Base-by-base conservation (phyloP, 2,797 vertebrate species). In the Hydrocynus forskahlii region DNA sequence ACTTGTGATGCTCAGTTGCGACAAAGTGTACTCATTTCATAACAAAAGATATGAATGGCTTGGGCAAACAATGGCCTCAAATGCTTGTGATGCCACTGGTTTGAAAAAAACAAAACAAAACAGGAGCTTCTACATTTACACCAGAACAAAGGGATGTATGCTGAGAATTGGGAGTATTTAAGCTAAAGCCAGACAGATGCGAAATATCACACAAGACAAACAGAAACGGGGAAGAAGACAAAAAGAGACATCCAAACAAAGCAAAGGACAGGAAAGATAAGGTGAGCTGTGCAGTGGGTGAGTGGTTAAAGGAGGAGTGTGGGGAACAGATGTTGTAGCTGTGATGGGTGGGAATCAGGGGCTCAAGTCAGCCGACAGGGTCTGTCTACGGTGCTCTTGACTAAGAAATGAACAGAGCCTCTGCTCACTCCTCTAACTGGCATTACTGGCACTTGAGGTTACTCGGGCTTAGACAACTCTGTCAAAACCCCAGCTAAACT, bases 401-500 rank as follows among this genome's bases (percentile, higher is more conserved):
- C 12, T 72, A 75, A 38, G 75, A 64, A 67, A 43, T 69, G 66
- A 71, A 72, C 78, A 78, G 71, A 67, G 79, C 76, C 45, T 60
- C 85, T 83, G 72, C 75, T 79, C 82, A 64, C 85, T 84, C 80
- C 60, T 77, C 78, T 75, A 70, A 72, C 75, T 78, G 85, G 86
- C 85, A 89, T 85, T 87, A 63, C 63, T 64, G 63, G 66, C 66
- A 68, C 66, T 68, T 87, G 81, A 88, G 88, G 82, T 80, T 82
- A 84, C 81, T 86, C 82, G 78, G 82, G 86, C 82, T 83, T 69
- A 57, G 55, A 80, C 85, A 78, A 78, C 80, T 86, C 84, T 50
- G 23, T 76, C 62, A 54, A 25, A 83, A 74, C 66, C 70, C 67
- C 80, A 68, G 75, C 81, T 73, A 74, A 77, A 74, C 79, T 59